Base-by-base conservation (phyloP, 2,888 invertebrate species). In the Leptothorax acervorum region DNA sequence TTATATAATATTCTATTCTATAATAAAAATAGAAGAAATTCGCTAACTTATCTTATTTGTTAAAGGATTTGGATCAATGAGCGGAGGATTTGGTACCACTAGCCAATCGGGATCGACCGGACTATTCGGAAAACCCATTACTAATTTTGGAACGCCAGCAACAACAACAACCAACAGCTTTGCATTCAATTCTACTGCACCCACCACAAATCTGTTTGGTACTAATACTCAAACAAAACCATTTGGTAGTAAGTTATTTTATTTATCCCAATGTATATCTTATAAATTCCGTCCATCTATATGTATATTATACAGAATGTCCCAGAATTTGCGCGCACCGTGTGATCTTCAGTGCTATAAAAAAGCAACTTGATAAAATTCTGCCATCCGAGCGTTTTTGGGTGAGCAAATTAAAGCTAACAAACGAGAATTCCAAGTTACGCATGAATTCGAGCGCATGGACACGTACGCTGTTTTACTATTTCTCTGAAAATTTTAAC, bases 71-170 rank as follows among this genome's bases (percentile, higher is more conserved):
- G 96, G 96, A 55, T 93, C 95, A 74, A 93, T 95, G 42, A 92
- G 95, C 6, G 93, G 94, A 12, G 95, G 95, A 35, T 96, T 96
- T 92, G 95, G 96, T 83, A 96, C 96, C 82, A 95, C 96, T 0
- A 95, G 96, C 87, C 95, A 96, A 63, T 83, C 94, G 18, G 94
- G 96, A 85, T 95, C 96, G 0, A 95, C 96, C 1, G 95, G 96
- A 70, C 95, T 97, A 55, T 97, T 98, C 95, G 97, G 97, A 0
- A 97, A 97, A 95, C 96, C 96, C 75, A 96, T 95, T 88, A 95
- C 96, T 73, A 96, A 95, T 18, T 97, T 97, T 92, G 97, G 97
- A 63, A 92, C 95, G 35, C 94, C 95, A 68, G 94, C 96, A 4
- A 94, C 96, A 0, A 95, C 95, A n/a, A 92, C 94, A 92, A 92